Evolutionary conservation across 2,113 vertebrate species (phyloP), one percentile per base, ranked within the genome.

Genomic region (Austrofundulus limnaeus): DNA sequence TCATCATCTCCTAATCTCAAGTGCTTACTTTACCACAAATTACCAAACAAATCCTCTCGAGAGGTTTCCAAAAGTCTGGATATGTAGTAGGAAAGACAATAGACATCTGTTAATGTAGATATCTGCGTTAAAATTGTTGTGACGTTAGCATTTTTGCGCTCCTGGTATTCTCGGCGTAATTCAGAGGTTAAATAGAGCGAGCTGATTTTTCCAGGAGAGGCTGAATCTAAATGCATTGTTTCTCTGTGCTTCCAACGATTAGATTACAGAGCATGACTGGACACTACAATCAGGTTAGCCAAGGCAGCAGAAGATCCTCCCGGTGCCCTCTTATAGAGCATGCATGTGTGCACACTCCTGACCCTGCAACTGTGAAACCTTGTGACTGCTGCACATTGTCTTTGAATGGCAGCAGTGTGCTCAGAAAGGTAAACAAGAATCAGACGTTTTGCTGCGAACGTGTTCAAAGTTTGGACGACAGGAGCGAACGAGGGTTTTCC

Each of bases 201-300:
- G 56, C 45, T 56, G 28, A 41, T 38, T 43, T 57, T 43, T 50
- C 31, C 46, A 63, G 43, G 72, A 59, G 47, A 71, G 25, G 47
- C 61, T 70, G 23, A 80, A 61, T 62, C 50, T 72, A 70, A 34
- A 61, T 72, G 68, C 72, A 78, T 88, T 86, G 81, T 86, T 70
- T 72, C 55, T 51, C 58, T 66, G 53, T 56, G 72, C 75, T 43
- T 6, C 21, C 11, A 72, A 80, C 19, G n/a, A 90, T 87, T 80
- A 78, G 77, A 88, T 90, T 89, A 86, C 70, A 61, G 48, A 67
- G 61, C 65, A 68, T 62, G 71, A 75, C 61, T 83, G 77, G 84
- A 74, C 61, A 49, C 48, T 20, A 58, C 67, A 90, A 88, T 84
- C 84, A 73, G 66, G 76, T 90, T 89, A 89, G 58, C 66, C 9